Percentiles rank a stretch among this genome's conserved stretches.
These are phyloP conservation scores for Drosophila ustulata DNA, from an alignment of 2,888 invertebrate species.

Conservation along the genomic window DNA sequence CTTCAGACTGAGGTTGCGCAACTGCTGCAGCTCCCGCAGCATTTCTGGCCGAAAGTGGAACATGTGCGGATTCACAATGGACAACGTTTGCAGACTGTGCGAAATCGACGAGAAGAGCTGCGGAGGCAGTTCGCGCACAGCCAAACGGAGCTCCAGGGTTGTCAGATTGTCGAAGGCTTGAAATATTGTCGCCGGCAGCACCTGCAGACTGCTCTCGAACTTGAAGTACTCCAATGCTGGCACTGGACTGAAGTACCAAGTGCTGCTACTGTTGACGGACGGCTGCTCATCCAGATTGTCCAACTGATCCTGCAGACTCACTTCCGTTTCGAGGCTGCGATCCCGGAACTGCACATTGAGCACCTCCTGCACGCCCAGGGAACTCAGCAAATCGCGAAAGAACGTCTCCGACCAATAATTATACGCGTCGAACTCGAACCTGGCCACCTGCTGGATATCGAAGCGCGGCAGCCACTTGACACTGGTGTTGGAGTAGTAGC, in stretches of 20 bases:
- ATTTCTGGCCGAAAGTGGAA: slow-evolving; percentile 44
- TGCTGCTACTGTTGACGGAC: slow-evolving; percentile 6
- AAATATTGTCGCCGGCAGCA: slow-evolving; percentile 54
- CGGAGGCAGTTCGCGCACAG: slow-evolving; percentile 51
- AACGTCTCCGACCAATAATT: slow-evolving; percentile 63
- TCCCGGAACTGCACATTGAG: slow-evolving; percentile 57
- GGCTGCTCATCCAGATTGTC: neutral
- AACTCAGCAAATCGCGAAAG: slow-evolving; percentile 51
- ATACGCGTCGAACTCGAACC: slow-evolving; percentile 72
- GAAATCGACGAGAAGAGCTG: slow-evolving; percentile 47
- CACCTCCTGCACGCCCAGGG: slow-evolving; percentile 55
- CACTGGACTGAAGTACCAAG: slow-evolving; percentile 64
- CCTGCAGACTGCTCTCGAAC: slow-evolving; percentile 49
- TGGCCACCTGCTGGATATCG: slow-evolving; percentile 47
- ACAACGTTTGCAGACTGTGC: slow-evolving; percentile 50
- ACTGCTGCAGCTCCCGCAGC: slow-evolving; percentile 49
- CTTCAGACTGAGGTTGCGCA: slow-evolving; percentile 56
- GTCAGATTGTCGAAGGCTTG: slow-evolving; percentile 54
- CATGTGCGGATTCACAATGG: slow-evolving; percentile 55
- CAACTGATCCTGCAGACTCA: neutral
- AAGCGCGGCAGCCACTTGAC: slow-evolving; percentile 59
- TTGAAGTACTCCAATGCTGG: slow-evolving; percentile 52
- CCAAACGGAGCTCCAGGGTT: slow-evolving; percentile 46
- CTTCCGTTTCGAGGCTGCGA: slow-evolving; percentile 52
- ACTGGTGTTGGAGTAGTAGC: slow-evolving; percentile 50